Evolutionary conservation across 1,140 invertebrate genomes (phyloP), one percentile per base, ranked within the genome.

Genomic region (Drosophila biarmipes): DNA sequence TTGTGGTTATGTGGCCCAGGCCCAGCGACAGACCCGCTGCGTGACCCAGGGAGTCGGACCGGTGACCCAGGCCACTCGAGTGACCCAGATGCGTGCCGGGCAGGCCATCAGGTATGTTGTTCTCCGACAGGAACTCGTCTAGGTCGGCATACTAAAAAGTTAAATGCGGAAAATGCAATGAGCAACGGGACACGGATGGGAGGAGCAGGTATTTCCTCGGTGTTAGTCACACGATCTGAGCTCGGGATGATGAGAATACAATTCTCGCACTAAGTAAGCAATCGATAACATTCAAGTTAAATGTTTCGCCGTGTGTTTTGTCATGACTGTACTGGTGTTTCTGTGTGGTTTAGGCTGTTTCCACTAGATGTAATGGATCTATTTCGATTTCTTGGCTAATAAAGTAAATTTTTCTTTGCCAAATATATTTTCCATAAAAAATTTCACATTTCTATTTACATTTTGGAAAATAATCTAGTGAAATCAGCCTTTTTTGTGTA

Each of bases 41-140:
- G 66, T 93, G 92, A 21, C 93, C 92, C 85, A 94, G 93, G 52
- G 93, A 93, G 71, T 91, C 91, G 31, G 93, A 92, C 58, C 91
- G 91, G 77, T 92, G 91, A 17, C 92, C 87, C 55, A 92, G 80
- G 54, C 87, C 90, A 54, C 80, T 90, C 78, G 91, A 80, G 79
- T 93, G 93, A 45, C 94, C 94, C 73, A 95, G 92, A 85, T 95
- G 93, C 76, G 94, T 93, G 52, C 94, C 94, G 66, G 93, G 93
- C 66, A 95, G 93, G 12, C 94, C 96, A 91, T 97, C 96, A 59
- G 96, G 96, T 92, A 97, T 97, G 73, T 96, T 97, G 93, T 98
- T 98, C 93, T 98, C 97, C 74, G 96, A 97, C 76, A 99, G 94
- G 93, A 99, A 98, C 93, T 98, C 97, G 93, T 99, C 98, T 93